These are phyloP conservation scores for Sepioteuthis lessoniana DNA, from an alignment of 2,888 invertebrate species.

Conservation along the genomic window DNA sequence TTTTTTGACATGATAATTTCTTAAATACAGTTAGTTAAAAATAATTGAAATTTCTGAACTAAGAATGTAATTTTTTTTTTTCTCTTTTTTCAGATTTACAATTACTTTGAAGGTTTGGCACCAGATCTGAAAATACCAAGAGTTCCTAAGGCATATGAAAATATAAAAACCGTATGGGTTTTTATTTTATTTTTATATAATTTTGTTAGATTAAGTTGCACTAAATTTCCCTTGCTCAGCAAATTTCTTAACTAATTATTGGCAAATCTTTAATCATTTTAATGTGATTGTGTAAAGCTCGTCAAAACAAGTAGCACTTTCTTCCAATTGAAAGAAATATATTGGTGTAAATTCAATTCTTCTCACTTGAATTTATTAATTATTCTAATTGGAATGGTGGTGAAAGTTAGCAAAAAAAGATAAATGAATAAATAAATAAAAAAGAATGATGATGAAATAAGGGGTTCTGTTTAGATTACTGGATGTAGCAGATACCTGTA, in stretches of 20 bases:
- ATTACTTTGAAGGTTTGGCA: background rate
- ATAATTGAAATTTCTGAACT: background rate
- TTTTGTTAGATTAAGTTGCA: background rate
- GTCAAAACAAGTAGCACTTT: background rate
- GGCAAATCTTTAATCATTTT: background rate
- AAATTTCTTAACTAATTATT: background rate
- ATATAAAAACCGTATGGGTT: background rate
- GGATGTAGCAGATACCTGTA: too few relatives aligned
- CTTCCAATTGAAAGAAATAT: background rate
- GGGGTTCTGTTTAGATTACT: too few relatives aligned
- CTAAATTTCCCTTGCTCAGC: background rate
- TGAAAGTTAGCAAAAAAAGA: too few relatives aligned
- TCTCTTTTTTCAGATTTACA: background rate
- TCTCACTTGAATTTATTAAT: background rate
- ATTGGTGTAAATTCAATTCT: background rate
- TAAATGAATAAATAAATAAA: too few relatives aligned
- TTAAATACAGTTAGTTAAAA: too few relatives aligned
- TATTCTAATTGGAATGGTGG: background rate
- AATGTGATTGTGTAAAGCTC: background rate
- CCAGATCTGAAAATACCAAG: constrained; percentile 5
- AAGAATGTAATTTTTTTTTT: background rate
- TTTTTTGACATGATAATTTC: too few relatives aligned
- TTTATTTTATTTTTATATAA: background rate
- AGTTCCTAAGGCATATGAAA: background rate
- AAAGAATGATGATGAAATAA: background rate